A percentile compares a stretch with the other conserved stretches of the same genome.
Evolutionary conservation across 2,888 invertebrate genomes (phyloP).

Genomic region (Phortica magna): DNA sequence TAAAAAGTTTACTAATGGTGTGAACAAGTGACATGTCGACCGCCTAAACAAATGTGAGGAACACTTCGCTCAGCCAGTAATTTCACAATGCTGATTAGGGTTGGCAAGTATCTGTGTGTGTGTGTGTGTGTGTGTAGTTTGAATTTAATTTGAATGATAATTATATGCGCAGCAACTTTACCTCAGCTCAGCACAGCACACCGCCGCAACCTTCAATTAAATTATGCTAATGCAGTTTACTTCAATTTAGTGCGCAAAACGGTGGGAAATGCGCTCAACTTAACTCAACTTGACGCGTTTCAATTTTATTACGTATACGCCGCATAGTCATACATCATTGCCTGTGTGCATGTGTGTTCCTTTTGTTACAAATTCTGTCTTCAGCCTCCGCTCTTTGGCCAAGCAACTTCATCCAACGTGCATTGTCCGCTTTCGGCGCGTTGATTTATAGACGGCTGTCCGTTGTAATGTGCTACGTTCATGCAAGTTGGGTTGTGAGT

Average conservation of each 20-base stretch:
- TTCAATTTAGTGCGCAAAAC: neutral
- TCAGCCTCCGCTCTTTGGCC: neutral
- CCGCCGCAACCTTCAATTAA: slow-evolving; percentile 12
- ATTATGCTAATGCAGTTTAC: slow-evolving; percentile 22
- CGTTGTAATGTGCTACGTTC: neutral
- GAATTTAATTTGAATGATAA: slow-evolving; percentile 23
- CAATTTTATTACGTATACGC: slow-evolving; percentile 52
- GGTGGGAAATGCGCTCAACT: slow-evolving; percentile 9
- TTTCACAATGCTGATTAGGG: too few species aligned
- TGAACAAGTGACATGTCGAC: too few species aligned
- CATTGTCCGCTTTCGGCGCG: neutral
- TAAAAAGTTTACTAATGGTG: too few species aligned
- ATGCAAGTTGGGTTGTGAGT: slow-evolving; percentile 27
- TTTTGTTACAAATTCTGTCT: neutral
- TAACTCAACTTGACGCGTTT: slow-evolving; percentile 2
- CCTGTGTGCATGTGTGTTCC: neutral
- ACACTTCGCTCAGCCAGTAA: too few species aligned
- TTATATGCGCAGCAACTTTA: neutral
- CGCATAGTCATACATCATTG: neutral
- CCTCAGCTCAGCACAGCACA: neutral
- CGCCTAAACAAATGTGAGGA: too few species aligned
- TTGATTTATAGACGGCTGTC: slow-evolving; percentile 45
- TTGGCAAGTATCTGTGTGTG: neutral
- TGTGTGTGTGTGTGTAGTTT: neutral
- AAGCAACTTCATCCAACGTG: neutral